These are phyloP conservation scores for Epirrhoe alternata DNA, from an alignment of 2,888 invertebrate genomes.

Conservation along the genomic window DNA sequence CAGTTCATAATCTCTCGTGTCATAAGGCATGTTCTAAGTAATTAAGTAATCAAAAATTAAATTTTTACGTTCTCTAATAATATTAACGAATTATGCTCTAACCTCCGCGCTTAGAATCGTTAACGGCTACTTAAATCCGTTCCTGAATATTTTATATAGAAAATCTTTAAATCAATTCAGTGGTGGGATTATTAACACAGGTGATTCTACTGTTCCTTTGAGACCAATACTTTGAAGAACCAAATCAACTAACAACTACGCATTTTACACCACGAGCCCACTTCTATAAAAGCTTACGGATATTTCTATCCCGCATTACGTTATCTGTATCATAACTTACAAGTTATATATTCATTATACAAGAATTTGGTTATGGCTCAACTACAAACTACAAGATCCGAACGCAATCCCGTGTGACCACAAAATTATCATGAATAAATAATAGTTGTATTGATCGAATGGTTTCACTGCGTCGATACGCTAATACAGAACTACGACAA, in stretches of 20 bases:
- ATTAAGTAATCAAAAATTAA: no score
- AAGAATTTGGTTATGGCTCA: conserved; percentile 37
- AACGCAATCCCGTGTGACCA: conserved; percentile 36
- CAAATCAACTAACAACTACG: neutral
- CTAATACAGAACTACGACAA: neutral
- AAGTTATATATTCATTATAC: conserved; percentile 37
- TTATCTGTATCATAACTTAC: conserved; percentile 31
- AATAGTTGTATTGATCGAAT: conserved; percentile 10
- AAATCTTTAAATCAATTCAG: no score
- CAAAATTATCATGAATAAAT: conserved; percentile 31
- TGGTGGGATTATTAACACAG: neutral
- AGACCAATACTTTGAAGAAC: no score
- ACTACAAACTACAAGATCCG: conserved; percentile 39
- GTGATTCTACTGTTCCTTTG: no score
- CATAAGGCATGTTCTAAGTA: no score
- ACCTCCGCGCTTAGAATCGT: no score
- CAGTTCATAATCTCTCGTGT: no score
- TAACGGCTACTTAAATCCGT: no score
- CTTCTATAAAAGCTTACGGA: neutral
- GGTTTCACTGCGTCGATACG: conserved; percentile 1
- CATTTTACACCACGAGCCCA: no score
- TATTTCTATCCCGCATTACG: conserved; percentile 10
- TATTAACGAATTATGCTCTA: no score
- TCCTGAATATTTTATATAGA: no score
- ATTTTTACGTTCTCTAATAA: no score